phyloP scores from a whole-genome alignment of 2,797 vertebrate genomes.

The Kryptolebias ocellatus region DNA sequence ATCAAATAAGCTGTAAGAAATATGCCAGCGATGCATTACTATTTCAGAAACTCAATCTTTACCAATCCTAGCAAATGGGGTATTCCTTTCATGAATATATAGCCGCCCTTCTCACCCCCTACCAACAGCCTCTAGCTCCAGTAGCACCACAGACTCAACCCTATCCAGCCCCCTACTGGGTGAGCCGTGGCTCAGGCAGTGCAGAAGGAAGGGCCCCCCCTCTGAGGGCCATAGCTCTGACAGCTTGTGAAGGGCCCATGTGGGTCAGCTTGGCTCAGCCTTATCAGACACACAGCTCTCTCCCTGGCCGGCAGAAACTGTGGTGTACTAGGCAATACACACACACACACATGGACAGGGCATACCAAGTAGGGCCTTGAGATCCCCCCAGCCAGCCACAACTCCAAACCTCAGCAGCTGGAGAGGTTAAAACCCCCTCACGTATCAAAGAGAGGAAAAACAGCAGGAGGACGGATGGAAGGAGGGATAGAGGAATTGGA shows the following conservation, averaged over 20 bases:
- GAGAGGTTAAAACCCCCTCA: constrained; percentile 86
- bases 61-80: constrained; percentile 41
- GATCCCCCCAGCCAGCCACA: constrained; percentile 75
- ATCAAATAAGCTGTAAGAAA: constrained; percentile 37
- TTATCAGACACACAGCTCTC: constrained; percentile 82
- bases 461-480: constrained; percentile 72
- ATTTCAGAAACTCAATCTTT: constrained; percentile 21
- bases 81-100: constrained; percentile 67
- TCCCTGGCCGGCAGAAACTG: constrained; percentile 69
- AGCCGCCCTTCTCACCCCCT: constrained; percentile 59
- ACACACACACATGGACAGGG: constrained; percentile 64
- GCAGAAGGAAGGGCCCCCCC: constrained; percentile 81
- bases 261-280: constrained; percentile 81
- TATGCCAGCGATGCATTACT: constrained; percentile 7
- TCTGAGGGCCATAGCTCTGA: constrained; percentile 82
- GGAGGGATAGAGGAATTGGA: constrained; percentile 64
- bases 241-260: constrained; percentile 84
- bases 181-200: constrained; percentile 78
- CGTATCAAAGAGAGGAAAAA: constrained; percentile 83
- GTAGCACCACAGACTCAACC: constrained; percentile 70
- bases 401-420: constrained; percentile 83
- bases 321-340: constrained; percentile 69
- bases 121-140: constrained; percentile 60
- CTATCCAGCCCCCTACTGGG: constrained; percentile 76
- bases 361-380: constrained; percentile 84